A percentile compares a stretch with the other conserved stretches of the same genome.
These are phyloP conservation scores for Sylvietta virens DNA, from an alignment of 2,113 vertebrate genomes.

Conservation along the genomic window DNA sequence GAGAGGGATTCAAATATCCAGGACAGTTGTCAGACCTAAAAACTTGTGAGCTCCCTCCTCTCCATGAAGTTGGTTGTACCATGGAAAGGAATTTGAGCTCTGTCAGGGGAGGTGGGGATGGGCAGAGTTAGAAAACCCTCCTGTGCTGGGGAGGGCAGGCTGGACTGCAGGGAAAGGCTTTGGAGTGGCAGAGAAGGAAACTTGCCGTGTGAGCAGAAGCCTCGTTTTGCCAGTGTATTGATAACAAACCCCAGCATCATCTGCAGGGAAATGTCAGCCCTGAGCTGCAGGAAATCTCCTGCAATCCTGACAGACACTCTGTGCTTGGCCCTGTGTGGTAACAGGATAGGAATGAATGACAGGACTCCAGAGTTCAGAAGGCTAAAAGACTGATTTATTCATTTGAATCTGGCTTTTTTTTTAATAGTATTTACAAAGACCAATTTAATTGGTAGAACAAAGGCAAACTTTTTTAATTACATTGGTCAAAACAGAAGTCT, in stretches of 20 bases:
- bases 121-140: background rate
- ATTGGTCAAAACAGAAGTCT: too few species aligned
- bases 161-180: background rate
- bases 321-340: too few species aligned
- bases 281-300: background rate
- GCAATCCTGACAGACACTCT: background rate
- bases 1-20: background rate
- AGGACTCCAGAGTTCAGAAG: too few species aligned
- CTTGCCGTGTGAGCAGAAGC: background rate
- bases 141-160: background rate
- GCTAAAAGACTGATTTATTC: too few species aligned
- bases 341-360: too few species aligned
- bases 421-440: too few species aligned
- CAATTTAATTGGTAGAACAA: too few species aligned
- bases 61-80: background rate
- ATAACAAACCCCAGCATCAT: background rate
- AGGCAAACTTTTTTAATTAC: too few species aligned
- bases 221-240: background rate
- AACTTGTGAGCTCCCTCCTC: background rate
- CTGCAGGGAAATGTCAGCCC: background rate
- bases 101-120: background rate
- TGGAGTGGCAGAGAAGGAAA: background rate
- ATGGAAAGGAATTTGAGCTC: background rate
- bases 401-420: too few species aligned
- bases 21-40: background rate